These are phyloP conservation scores for Blera fallax DNA, from an alignment of 2,888 invertebrate species.

Conservation along the genomic window DNA sequence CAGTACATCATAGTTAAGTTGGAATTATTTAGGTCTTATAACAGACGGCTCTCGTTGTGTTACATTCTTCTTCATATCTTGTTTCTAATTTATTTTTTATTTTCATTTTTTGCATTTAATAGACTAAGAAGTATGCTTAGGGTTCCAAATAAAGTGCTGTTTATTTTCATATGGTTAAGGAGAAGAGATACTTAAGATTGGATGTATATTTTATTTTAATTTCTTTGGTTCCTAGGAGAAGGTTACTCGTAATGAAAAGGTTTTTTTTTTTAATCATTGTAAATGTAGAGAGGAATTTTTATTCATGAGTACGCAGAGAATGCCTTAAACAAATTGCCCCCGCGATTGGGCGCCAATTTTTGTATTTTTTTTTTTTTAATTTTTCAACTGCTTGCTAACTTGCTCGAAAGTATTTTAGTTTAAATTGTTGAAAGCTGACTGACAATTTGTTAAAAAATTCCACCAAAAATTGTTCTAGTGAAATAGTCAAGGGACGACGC, in stretches of 20 bases:
- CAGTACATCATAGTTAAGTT: constrained; percentile 71
- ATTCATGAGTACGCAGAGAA: background rate
- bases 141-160: constrained; percentile 48
- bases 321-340: too few relatives aligned
- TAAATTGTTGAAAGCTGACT: too few relatives aligned
- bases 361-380: too few relatives aligned
- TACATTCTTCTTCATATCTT: background rate
- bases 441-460: too few relatives aligned
- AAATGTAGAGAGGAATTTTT: background rate
- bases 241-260: background rate
- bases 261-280: background rate
- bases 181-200: constrained; percentile 1
- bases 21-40: constrained; percentile 64
- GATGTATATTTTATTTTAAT: background rate
- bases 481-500: too few relatives aligned
- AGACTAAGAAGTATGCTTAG: constrained; percentile 49
- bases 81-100: constrained; percentile 20
- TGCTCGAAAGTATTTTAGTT: too few relatives aligned
- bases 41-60: constrained; percentile 42
- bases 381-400: too few relatives aligned
- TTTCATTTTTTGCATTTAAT: constrained; percentile 44
- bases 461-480: too few relatives aligned
- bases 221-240: background rate
- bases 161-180: constrained; percentile 12
- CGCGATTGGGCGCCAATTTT: too few relatives aligned